Percentiles rank a stretch among this genome's conserved stretches.
phyloP scores from a whole-genome alignment of 2,797 vertebrate genomes.

The Carduelis carduelis region DNA sequence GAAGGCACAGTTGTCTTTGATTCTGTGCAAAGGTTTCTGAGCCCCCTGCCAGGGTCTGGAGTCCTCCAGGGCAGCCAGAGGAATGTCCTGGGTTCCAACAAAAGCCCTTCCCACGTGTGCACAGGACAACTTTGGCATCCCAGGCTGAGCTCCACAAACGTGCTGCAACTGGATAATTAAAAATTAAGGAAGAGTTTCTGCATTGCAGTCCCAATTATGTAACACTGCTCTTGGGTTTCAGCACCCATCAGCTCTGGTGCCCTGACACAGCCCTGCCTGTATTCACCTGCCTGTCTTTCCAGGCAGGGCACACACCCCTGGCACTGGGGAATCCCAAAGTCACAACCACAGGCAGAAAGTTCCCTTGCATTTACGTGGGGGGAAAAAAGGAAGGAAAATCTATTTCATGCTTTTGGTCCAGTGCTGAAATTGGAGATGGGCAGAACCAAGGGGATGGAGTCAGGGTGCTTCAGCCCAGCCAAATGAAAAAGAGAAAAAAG shows the following conservation, averaged over 20 bases:
- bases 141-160: neutral
- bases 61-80: too few species aligned
- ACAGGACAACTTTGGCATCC: neutral
- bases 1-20: too few species aligned
- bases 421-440: neutral
- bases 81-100: too few species aligned
- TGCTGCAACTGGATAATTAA: slow-evolving; percentile 46
- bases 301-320: neutral
- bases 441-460: neutral
- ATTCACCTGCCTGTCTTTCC: neutral
- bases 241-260: slow-evolving; percentile 20
- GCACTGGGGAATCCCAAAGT: neutral
- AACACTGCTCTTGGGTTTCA: slow-evolving; percentile 8
- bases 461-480: neutral
- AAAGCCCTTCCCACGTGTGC: neutral
- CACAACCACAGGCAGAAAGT: neutral
- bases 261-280: neutral
- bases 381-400: neutral
- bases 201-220: slow-evolving; percentile 65
- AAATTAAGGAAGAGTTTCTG: slow-evolving; percentile 67
- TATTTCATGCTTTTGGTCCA: neutral
- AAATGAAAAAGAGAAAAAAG: neutral
- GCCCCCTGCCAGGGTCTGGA: too few species aligned
- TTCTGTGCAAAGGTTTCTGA: too few species aligned
- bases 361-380: accelerated